Percentiles rank a stretch among this genome's conserved stretches.
These are phyloP conservation scores for Epicauta chinensis DNA, from an alignment of 1,140 invertebrate species.

Conservation along the genomic window DNA sequence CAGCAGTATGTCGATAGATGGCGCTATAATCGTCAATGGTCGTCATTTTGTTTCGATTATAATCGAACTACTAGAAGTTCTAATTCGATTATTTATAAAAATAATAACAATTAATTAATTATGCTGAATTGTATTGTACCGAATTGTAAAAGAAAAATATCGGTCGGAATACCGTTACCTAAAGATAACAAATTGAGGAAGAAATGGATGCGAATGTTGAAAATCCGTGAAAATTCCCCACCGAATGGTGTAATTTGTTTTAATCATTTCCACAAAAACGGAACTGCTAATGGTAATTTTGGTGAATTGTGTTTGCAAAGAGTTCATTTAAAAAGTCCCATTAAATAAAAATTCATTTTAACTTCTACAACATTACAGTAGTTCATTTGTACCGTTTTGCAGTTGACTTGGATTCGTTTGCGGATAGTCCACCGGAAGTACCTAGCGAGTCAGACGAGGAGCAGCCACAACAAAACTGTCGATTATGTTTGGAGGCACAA, in stretches of 20 bases:
- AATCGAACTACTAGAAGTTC: too few relatives aligned
- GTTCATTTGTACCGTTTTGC: neutral
- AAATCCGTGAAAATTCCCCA: conserved; percentile 18
- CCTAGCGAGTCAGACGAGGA: too few relatives aligned
- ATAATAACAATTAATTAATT: too few relatives aligned
- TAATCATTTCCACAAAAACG: conserved; percentile 30
- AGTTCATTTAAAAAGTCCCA: too few relatives aligned
- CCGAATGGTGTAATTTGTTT: conserved; percentile 32
- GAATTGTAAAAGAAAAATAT: conserved; percentile 30
- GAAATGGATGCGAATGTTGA: conserved; percentile 29
- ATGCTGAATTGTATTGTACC: conserved; percentile 30
- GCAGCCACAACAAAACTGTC: too few relatives aligned
- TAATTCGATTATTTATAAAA: too few relatives aligned
- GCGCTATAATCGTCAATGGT: too few relatives aligned
- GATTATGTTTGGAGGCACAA: conserved; percentile 15
- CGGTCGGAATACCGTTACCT: conserved; percentile 31
- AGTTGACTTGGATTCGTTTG: neutral
- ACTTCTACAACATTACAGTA: too few relatives aligned
- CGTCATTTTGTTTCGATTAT: too few relatives aligned
- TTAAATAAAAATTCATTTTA: neutral
- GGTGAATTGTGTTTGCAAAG: too few relatives aligned
- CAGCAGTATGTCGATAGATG: too few relatives aligned
- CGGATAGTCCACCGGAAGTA: neutral
- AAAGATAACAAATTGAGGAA: conserved; percentile 23
- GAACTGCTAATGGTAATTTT: conserved; percentile 7